Base-by-base conservation (phyloP, 1,140 invertebrate species). In the Temnothorax nylanderi region DNA sequence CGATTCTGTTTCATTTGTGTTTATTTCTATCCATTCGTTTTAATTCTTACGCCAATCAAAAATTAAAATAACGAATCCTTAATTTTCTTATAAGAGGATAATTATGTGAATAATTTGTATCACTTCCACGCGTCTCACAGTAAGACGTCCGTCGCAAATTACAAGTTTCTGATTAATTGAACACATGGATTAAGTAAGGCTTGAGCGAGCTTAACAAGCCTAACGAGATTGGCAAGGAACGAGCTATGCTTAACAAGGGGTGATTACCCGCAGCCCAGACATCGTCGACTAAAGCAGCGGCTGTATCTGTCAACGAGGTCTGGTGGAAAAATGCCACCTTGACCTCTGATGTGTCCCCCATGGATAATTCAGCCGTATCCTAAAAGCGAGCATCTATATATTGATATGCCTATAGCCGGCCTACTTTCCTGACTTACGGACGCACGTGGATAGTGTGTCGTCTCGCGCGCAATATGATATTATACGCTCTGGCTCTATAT, bases 191-290 rank as follows among this genome's bases (percentile, higher is more conserved):
- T 32, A 58, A 54, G 11, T 26, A 10, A 82, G 18, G 44, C 44
- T 62, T 54, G 18, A 60, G 0, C 51, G 41, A 58, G 13, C 1
- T 34, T 74, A 49, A 74, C 41, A n/a, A 72, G 41, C 21, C 8
- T 84, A 49, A 74, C 51, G 16, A 74, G 21, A n/a, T 3, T 71
- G 37, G 47, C 34, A n/a, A 13, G 41, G 1, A 47, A 47, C 18
- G 71, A 62, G 37, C 8, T 58, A 58, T 82, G 80, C 84, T 87
- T 60, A 41, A 82, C 82, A 85, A 85, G 71, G 69, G 34, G 32
- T 71, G 80, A 91, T 86, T 86, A 71, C 62, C 7, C 69, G 87
- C 62, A 47, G 56, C 75, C 71, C 32, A 91, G 67, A 87, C 81
- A 64, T 72, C 71, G 86, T 87, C 69, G 78, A 88, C 88, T 56